Base-by-base conservation (phyloP, 1,140 invertebrate genomes). In the Musca vetustissima region DNA sequence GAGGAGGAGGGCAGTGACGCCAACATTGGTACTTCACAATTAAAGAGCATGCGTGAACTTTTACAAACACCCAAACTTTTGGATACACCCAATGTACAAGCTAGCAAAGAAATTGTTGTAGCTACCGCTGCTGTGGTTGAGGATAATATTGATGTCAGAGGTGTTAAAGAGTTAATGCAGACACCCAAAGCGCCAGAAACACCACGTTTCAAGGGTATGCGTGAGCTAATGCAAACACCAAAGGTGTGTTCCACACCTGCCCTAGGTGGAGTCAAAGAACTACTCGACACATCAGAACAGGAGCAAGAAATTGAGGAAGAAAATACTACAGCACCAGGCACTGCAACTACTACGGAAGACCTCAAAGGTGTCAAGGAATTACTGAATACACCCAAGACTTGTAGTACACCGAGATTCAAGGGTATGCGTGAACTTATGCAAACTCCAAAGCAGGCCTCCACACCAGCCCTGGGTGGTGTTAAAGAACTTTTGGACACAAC, bases 131-230 rank as follows among this genome's bases (percentile, higher is more conserved):
- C n/a, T n/a, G n/a, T n/a, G n/a, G n/a, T n/a, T n/a, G n/a, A n/a
- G n/a, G n/a, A n/a, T n/a, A n/a, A n/a, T n/a, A n/a, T n/a, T 28
- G 28, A 36, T 17, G 22, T 47, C 21, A 21, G 32, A 52, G 68
- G 68, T 13, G 43, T 69, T 19, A 47, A 36, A 4, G 68, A 69
- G n/a, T 19, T 69, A 47, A 24, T 70, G 24, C 59, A 66, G 49
- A 66, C 69, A 0, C 69, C 68, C 0, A 66, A 66, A 59, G 47
- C 61, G 22, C 77, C 75, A 32, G 79, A 77, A 36, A 68, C 66
- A 15, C 53, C 66, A 8, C 17, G 32, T 17, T 43, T 67, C 11
- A 22, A 47, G 11, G 66, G 52, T n/a, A 48, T 57, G 32, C 66
- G 52, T 0, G 21, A 67, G 13, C 24, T 67, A 15, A 15, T 47